phyloP scores from a whole-genome alignment of 2,113 vertebrate genomes.

The Mionectes macconnelli region DNA sequence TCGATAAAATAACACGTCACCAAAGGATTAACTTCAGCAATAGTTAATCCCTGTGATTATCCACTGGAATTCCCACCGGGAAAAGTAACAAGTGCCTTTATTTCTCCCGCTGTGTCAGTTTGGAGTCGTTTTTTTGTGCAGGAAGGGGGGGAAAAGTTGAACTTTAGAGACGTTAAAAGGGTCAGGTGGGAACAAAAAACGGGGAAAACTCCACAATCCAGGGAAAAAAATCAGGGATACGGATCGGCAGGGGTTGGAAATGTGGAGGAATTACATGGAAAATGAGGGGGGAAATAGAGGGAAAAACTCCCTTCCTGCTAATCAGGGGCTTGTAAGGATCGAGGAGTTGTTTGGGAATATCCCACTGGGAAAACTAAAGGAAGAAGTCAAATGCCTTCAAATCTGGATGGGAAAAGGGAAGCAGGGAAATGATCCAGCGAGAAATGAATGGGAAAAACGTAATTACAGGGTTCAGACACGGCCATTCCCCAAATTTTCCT shows the following conservation, averaged over 20 bases:
- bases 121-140: no score
- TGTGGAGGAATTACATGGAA: neutral
- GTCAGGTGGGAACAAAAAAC: neutral
- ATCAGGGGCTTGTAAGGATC: neutral
- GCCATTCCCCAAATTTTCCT: neutral
- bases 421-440: neutral
- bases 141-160: no score
- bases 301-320: neutral
- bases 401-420: neutral
- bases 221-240: neutral
- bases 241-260: neutral
- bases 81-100: neutral
- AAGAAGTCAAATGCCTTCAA: neutral
- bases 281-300: no score
- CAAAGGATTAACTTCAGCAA: no score
- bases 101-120: fast-evolving
- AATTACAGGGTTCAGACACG: neutral
- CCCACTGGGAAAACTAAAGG: neutral
- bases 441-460: neutral
- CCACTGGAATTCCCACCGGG: neutral
- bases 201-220: neutral
- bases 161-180: neutral
- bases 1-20: neutral
- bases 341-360: neutral
- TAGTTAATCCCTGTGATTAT: neutral